Evolutionary conservation across 2,113 vertebrate species (phyloP).

Genomic region (Strigops habroptila): DNA sequence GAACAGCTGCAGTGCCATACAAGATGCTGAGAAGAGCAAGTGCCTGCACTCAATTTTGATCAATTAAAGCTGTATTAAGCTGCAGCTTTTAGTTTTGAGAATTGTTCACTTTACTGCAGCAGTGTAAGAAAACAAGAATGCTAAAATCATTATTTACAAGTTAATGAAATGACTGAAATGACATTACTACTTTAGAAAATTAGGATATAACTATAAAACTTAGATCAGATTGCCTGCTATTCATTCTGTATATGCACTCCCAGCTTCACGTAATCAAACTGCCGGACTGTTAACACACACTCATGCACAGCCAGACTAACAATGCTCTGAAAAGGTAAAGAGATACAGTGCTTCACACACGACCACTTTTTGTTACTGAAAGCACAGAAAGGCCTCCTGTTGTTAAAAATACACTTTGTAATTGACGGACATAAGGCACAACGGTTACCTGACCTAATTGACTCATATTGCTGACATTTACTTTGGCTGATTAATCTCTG

Average conservation of each 20-base stretch:
- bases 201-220: not conserved
- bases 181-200: slow-evolving; percentile 12
- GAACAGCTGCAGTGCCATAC: slow-evolving; percentile 53
- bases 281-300: not conserved
- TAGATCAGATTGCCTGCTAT: not conserved
- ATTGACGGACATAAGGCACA: not conserved
- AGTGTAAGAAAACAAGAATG: slow-evolving; percentile 27
- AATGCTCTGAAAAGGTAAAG: not conserved
- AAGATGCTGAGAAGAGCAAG: slow-evolving; percentile 57
- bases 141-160: slow-evolving; percentile 42
- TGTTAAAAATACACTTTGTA: not conserved
- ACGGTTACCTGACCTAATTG: slow-evolving; percentile 15
- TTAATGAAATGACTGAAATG: not conserved
- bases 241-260: not conserved
- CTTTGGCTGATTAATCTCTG: not conserved
- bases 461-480: not conserved
- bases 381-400: not conserved
- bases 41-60: slow-evolving; percentile 50
- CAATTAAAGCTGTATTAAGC: slow-evolving; percentile 57
- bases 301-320: not conserved
- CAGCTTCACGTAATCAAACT: not conserved
- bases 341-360: not conserved
- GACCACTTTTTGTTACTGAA: not conserved
- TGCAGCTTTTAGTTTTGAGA: slow-evolving; percentile 40
- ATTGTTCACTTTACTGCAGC: slow-evolving; percentile 27